Evolutionary conservation across 2,888 invertebrate species (phyloP).

Genomic region (Thyatira batis): DNA sequence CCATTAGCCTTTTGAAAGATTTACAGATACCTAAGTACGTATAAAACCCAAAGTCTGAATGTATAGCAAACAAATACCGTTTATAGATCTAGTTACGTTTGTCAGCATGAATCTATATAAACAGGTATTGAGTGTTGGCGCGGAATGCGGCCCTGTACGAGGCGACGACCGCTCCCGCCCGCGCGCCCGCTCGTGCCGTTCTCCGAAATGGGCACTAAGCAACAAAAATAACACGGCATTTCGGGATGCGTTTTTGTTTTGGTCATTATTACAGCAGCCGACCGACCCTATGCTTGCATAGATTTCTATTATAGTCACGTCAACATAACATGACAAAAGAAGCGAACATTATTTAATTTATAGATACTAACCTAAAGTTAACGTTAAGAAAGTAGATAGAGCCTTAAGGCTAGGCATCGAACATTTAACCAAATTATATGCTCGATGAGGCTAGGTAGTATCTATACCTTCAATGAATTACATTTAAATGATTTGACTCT

Average conservation of each 20-base stretch:
- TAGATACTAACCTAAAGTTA: too few species aligned
- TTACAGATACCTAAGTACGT: too few species aligned
- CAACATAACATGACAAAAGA: too few species aligned
- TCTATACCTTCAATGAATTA: too few species aligned
- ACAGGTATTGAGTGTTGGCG: constrained; percentile 11
- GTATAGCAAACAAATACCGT: neutral
- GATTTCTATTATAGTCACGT: neutral
- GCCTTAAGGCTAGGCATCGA: too few species aligned
- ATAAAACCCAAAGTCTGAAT: too few species aligned
- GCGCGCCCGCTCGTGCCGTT: constrained; percentile 63
- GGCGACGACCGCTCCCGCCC: constrained; percentile 80
- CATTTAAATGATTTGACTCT: too few species aligned
- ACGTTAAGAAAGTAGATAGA: too few species aligned
- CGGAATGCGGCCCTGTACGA: constrained; percentile 64
- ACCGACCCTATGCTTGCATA: constrained; percentile 24
- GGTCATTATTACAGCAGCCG: constrained; percentile 59
- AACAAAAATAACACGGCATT: constrained; percentile 77
- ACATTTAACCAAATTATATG: too few species aligned
- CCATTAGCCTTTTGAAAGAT: too few species aligned
- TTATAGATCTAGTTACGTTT: neutral
- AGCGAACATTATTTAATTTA: too few species aligned
- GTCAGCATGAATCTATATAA: constrained; percentile 1
- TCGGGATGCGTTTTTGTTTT: constrained; percentile 77
- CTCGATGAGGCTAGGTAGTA: too few species aligned
- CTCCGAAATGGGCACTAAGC: constrained; percentile 76